Conservation (phyloP, 2,888 invertebrate genomes). For the Limulus polyphemus region DNA sequence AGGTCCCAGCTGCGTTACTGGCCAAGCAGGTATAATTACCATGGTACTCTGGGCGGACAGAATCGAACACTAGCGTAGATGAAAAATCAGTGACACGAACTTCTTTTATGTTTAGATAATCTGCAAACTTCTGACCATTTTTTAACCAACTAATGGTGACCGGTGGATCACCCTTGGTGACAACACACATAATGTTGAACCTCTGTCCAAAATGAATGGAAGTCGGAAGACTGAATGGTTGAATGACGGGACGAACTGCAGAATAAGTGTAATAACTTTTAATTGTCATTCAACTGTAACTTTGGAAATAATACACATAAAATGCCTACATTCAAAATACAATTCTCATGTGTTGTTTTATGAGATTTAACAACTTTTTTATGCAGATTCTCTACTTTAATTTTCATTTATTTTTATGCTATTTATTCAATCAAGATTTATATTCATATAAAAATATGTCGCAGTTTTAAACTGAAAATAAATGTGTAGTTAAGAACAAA, state of each 20-base stretch:
- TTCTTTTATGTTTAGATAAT: conserved; percentile 14
- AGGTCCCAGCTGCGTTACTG: conserved; percentile 31
- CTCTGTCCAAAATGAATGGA: conserved; percentile 40
- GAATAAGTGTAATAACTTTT: conserved; percentile 11
- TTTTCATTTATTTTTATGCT: too few species aligned
- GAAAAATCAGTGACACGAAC: conserved; percentile 30
- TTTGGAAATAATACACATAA: too few species aligned
- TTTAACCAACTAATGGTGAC: conserved; percentile 25
- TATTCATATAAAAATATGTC: too few species aligned
- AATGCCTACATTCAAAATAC: too few species aligned
- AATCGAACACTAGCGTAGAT: conserved; percentile 35
- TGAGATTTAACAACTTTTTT: too few species aligned
- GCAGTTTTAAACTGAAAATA: too few species aligned
- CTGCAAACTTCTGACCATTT: conserved; percentile 17
- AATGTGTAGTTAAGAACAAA: too few species aligned
- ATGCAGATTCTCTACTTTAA: too few species aligned
- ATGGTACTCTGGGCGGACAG: conserved; percentile 30
- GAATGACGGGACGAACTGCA: conserved; percentile 51
- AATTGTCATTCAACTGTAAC: too few species aligned
- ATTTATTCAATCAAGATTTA: too few species aligned
- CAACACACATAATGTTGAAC: conserved; percentile 36
- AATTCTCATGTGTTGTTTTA: too few species aligned
- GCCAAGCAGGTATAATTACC: conserved; percentile 35
- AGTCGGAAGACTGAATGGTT: conserved; percentile 24
- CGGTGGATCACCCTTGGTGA: conserved; percentile 31